Conservation (phyloP, 2,888 invertebrate genomes). For the Eustalomyia histrio region DNA sequence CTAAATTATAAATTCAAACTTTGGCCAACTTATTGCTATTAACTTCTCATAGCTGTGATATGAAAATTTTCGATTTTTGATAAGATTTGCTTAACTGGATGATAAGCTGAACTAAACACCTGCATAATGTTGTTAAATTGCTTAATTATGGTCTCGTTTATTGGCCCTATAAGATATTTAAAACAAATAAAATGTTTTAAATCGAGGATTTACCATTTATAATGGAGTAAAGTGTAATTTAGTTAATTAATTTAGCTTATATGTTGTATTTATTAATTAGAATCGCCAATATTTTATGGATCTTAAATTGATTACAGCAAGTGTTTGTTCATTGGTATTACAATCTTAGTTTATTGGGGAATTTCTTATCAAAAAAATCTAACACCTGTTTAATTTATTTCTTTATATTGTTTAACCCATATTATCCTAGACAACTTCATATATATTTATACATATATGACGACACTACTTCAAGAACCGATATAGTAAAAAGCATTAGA, state of each 20-base stretch:
- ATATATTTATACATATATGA: too few relatives aligned
- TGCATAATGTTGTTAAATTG: constrained; percentile 16
- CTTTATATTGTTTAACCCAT: not conserved
- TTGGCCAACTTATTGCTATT: constrained; percentile 38
- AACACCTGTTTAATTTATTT: constrained; percentile 50
- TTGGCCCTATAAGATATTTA: not conserved
- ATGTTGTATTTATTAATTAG: too few relatives aligned
- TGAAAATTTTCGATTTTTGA: constrained; percentile 46
- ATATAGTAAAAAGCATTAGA: too few relatives aligned
- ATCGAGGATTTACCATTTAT: not conserved
- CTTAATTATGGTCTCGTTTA: not conserved
- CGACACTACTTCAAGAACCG: too few relatives aligned
- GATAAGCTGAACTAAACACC: constrained; percentile 49
- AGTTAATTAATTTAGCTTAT: too few relatives aligned
- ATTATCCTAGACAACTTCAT: too few relatives aligned
- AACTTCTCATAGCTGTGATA: not conserved
- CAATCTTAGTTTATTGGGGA: constrained; percentile 29
- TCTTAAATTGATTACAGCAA: not conserved
- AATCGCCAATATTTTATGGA: not conserved
- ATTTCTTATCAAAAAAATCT: constrained; percentile 23
- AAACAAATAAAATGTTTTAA: not conserved
- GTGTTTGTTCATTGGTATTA: constrained; percentile 35
- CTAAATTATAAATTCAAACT: constrained; percentile 29
- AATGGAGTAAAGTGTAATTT: too few relatives aligned
- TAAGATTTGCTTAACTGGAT: constrained; percentile 53